phyloP scores from a whole-genome alignment of 2,888 invertebrate species.

The Drosophila helvetica region DNA sequence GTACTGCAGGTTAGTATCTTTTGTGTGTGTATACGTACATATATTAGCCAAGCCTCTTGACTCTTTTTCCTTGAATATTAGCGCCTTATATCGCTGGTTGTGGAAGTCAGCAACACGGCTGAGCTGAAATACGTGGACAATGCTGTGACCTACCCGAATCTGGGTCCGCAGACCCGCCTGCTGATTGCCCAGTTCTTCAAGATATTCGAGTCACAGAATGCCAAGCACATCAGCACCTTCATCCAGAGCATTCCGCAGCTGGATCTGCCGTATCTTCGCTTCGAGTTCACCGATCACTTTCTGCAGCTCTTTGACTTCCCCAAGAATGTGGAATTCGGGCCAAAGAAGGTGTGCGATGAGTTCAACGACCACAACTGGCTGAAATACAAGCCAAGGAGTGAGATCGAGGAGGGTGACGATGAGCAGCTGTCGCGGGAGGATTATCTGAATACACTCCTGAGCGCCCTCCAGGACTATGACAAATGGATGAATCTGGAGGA shows the following conservation, averaged over 20 bases:
- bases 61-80: constrained; percentile 28
- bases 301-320: constrained; percentile 74
- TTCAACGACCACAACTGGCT: constrained; percentile 74
- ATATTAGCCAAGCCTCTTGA: not conserved
- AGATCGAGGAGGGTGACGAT: constrained; percentile 47
- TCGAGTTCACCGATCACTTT: constrained; percentile 78
- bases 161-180: constrained; percentile 70
- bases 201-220: constrained; percentile 70
- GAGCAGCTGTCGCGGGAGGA: constrained; percentile 72
- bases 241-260: constrained; percentile 71
- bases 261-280: constrained; percentile 78
- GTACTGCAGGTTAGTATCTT: constrained; percentile 72
- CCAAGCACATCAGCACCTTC: constrained; percentile 64
- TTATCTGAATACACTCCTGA: constrained; percentile 74
- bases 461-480: constrained; percentile 76
- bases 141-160: constrained; percentile 74
- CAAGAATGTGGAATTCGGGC: constrained; percentile 59
- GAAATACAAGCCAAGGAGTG: constrained; percentile 63
- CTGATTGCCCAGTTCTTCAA: constrained; percentile 78
- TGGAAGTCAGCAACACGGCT: constrained; percentile 79
- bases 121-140: constrained; percentile 71
- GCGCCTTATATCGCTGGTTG: constrained; percentile 78
- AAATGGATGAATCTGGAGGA: constrained; percentile 69
- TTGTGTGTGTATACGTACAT: too few relatives aligned
- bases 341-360: constrained; percentile 79